Base-by-base conservation (phyloP, 1,140 invertebrate genomes). In the Pseudomyrmex dendroicus region DNA sequence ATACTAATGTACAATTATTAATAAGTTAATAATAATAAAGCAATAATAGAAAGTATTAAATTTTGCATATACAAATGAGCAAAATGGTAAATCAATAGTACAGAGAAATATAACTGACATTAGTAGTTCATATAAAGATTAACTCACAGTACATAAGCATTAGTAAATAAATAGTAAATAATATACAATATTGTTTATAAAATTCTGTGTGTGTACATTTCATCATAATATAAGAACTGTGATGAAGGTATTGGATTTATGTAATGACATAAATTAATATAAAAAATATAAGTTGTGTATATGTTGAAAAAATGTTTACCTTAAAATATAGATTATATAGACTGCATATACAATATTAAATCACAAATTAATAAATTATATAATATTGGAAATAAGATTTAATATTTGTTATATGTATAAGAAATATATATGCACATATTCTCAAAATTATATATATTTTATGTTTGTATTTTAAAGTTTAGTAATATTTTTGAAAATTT, bases 1-100 rank as follows among this genome's bases (percentile, higher is more conserved):
- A 56, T 72, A 20, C 20, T 52, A 15, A 17, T 13, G 17, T 17
- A 70, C 20, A 57, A 35, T 59, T 80, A 70, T 70, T 80, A 61
- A 80, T 70, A 56, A 10, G 59, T 48, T 35, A 2, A 52, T 13
- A 59, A 50, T 13, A 8, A 25, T 4, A 70, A 15, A 10, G 48
- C n/a, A 66, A 66, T 66, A 70, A 56, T 56, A 7, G 5, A 35
- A 35, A 35, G 5, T 35, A 35, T 35, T 35, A 35, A 35, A 35
- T 35, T 35, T 35, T 35, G 22, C 13, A 15, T 22, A 56, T n/a
- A 54, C 15, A 54, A 52, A 4, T 52, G 64, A 52, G 35, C 52
- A 10, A 15, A 46, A 2, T n/a, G 17, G 9, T 7, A 48, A 2
- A 20, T 20, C 4, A 22, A n/a, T 9, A 54, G 1, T 15, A 13